Evolutionary conservation across 2,113 vertebrate genomes (phyloP).

Genomic region (Meleagris gallopavo): DNA sequence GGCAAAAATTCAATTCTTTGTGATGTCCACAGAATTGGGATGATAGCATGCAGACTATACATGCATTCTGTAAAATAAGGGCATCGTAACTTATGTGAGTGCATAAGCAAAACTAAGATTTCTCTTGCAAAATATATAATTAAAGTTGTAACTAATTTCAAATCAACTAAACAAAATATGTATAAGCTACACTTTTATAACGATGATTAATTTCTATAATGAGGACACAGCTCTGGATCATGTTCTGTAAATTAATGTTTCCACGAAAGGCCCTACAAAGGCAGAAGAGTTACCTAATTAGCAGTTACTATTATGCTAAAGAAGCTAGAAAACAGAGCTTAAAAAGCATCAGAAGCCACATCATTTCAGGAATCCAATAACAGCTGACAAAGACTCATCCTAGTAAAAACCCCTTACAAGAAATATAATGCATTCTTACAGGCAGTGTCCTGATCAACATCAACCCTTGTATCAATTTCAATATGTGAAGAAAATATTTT

Average conservation of each 20-base stretch:
- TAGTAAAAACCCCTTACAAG: not conserved
- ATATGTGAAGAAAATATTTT: not conserved
- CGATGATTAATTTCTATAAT: not conserved
- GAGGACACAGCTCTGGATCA: not conserved
- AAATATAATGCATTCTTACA: not conserved
- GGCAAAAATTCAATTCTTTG: conserved; percentile 16
- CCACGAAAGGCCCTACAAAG: not conserved
- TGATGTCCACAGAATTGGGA: not conserved
- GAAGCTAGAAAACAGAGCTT: not conserved
- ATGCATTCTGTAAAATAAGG: not conserved
- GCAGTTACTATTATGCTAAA: not conserved
- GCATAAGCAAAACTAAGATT: not conserved
- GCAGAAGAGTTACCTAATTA: not conserved
- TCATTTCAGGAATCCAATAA: not conserved
- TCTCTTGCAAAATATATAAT: conserved; percentile 6
- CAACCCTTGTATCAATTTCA: not conserved
- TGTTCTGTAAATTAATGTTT: not conserved
- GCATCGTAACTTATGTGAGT: not conserved
- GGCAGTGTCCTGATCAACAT: not conserved
- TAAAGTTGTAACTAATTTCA: not conserved
- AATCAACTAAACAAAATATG: not conserved
- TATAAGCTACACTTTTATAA: not conserved
- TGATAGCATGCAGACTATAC: not conserved
- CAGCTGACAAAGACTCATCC: not conserved
- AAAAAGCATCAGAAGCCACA: not conserved